Evolutionary conservation across 1,140 invertebrate species (phyloP).

Genomic region (Argopecten irradians): DNA sequence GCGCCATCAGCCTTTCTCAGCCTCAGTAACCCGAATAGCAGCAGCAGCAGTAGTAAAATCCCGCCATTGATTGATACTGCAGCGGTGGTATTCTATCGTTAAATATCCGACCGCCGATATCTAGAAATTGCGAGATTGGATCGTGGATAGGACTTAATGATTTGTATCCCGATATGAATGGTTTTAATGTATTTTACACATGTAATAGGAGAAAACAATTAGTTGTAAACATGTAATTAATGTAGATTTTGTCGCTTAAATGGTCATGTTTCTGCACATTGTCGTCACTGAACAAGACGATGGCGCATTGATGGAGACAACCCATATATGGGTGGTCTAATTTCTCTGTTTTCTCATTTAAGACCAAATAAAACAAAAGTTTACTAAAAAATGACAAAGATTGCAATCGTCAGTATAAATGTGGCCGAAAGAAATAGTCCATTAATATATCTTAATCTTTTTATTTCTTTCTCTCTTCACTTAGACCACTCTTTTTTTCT

Average conservation of each 20-base stretch:
- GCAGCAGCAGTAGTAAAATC: constrained; percentile 2
- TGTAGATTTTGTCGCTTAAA: not conserved
- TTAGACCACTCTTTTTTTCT: too few species aligned
- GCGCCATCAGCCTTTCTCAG: not conserved
- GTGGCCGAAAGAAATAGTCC: too few species aligned
- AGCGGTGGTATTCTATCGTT: not conserved
- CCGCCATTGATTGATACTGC: constrained; percentile 21
- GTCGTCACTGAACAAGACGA: not conserved
- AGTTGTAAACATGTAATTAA: constrained; percentile 3
- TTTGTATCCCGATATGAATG: not conserved
- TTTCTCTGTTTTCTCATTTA: too few species aligned
- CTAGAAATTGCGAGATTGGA: not conserved
- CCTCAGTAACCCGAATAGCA: too few species aligned
- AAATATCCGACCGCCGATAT: not conserved
- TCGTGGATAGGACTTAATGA: not conserved
- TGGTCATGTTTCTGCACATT: not conserved
- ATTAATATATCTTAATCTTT: too few species aligned
- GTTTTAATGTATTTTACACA: constrained; percentile 18
- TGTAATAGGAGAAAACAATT: not conserved
- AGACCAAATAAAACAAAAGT: too few species aligned
- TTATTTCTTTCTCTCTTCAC: too few species aligned
- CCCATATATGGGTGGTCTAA: not conserved
- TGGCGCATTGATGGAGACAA: not conserved
- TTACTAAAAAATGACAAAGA: too few species aligned
- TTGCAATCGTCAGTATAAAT: too few species aligned